These are phyloP conservation scores for Oplegnathus fasciatus DNA, from an alignment of 2,113 vertebrate genomes.

Conservation along the genomic window DNA sequence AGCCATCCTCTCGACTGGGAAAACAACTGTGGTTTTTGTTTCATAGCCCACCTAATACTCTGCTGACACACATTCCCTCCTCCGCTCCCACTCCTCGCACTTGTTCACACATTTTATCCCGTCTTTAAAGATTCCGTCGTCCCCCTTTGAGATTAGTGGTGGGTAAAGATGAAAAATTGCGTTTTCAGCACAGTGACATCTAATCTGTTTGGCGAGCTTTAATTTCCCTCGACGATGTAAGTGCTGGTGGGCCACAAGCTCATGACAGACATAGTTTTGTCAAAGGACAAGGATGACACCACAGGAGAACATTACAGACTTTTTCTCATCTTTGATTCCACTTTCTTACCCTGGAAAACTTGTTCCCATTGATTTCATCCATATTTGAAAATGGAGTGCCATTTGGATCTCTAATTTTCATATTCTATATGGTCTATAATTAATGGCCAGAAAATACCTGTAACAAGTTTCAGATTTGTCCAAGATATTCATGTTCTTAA, in stretches of 20 bases:
- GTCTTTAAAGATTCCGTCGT: constrained; percentile 72
- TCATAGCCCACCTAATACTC: constrained; percentile 71
- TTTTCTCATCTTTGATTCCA: constrained; percentile 33
- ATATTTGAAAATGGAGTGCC: background rate
- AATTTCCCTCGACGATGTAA: constrained; percentile 85
- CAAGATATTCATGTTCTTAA: background rate
- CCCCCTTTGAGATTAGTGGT: constrained; percentile 78
- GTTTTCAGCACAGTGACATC: constrained; percentile 84
- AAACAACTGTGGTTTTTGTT: constrained; percentile 68
- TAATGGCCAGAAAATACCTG: background rate
- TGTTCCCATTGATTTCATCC: background rate
- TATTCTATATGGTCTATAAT: background rate
- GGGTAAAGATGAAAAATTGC: constrained; percentile 86
- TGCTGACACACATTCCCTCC: constrained; percentile 68
- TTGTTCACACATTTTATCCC: constrained; percentile 49
- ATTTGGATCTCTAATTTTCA: background rate
- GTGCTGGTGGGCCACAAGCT: constrained; percentile 76
- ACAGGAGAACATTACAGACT: constrained; percentile 22
- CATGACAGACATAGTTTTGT: constrained; percentile 64
- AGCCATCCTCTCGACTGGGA: constrained; percentile 53
- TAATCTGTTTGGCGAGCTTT: constrained; percentile 87
- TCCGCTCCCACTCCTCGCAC: constrained; percentile 42
- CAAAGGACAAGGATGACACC: constrained; percentile 59
- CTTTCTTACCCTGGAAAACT: constrained; percentile 28
- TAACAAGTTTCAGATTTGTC: too few relatives aligned